phyloP scores from a whole-genome alignment of 2,797 vertebrate genomes.

The Lerista edwardsae region DNA sequence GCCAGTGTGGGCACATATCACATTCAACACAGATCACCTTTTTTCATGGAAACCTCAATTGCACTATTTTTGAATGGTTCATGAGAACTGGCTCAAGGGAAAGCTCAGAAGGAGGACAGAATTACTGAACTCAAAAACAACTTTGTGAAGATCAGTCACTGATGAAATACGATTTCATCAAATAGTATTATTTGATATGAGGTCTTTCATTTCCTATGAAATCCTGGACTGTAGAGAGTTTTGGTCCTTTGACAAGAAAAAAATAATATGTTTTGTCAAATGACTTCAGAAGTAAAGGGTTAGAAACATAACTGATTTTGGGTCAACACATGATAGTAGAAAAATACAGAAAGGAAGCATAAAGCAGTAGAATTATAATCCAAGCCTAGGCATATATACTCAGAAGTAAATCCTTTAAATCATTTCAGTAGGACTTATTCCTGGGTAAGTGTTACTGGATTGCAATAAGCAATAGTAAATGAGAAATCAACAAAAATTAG shows the following conservation, averaged over 20 bases:
- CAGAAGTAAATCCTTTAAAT: too few species aligned
- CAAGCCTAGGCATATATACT: too few species aligned
- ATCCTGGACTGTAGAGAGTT: background rate
- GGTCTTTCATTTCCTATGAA: background rate
- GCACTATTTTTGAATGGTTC: background rate
- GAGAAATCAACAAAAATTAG: too few species aligned
- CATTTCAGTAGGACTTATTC: too few species aligned
- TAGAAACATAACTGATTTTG: background rate
- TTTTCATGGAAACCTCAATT: background rate
- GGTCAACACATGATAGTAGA: slow-evolving; percentile 10
- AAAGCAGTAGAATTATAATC: background rate
- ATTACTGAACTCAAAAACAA: background rate
- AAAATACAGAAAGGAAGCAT: fast-evolving
- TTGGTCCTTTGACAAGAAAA: slow-evolving; percentile 1
- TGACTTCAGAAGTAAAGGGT: background rate
- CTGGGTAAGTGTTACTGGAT: too few species aligned
- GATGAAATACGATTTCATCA: slow-evolving; percentile 18
- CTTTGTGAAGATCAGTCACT: background rate
- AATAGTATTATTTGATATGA: too few species aligned
- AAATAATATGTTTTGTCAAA: background rate
- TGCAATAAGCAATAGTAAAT: too few species aligned
- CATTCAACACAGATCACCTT: background rate
- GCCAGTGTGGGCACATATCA: background rate
- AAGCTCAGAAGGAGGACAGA: background rate
- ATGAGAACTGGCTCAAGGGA: background rate